A percentile compares a stretch with the other conserved stretches of the same genome.
Evolutionary conservation across 1,140 invertebrate species (phyloP).

Genomic region (Zaprionus nigranus): DNA sequence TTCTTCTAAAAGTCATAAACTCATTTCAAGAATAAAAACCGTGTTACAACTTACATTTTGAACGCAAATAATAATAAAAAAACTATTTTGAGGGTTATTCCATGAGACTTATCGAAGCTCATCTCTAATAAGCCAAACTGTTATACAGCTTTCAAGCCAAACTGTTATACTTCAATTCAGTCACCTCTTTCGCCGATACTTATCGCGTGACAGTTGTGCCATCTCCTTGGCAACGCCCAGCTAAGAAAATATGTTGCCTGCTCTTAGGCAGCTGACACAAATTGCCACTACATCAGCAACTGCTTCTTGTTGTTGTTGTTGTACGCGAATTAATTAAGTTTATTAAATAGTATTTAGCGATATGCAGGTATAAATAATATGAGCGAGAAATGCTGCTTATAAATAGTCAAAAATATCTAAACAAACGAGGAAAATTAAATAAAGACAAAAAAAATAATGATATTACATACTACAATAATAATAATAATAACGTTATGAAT

Average conservation of each 20-base stretch:
- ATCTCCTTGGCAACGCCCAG: conserved; percentile 20
- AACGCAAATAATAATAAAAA: too few relatives aligned
- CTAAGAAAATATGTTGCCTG: conserved; percentile 49
- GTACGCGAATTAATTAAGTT: conserved; percentile 18
- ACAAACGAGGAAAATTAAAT: conserved; percentile 27
- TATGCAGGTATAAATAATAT: conserved; percentile 65
- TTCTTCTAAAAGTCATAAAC: too few relatives aligned
- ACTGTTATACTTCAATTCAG: too few relatives aligned
- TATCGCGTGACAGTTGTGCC: conserved; percentile 1
- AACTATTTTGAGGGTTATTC: too few relatives aligned
- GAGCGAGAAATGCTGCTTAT: conserved; percentile 40
- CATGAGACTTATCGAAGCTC: too few relatives aligned
- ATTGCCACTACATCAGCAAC: neutral
- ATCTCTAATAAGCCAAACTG: too few relatives aligned
- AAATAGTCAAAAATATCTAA: conserved; percentile 69
- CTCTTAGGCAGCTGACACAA: conserved; percentile 58
- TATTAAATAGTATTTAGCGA: conserved; percentile 42
- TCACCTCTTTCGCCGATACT: neutral
- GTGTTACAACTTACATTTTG: too few relatives aligned
- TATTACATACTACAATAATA: conserved; percentile 28
- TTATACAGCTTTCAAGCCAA: too few relatives aligned
- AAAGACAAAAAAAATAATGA: conserved; percentile 28
- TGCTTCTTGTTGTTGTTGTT: conserved; percentile 1
- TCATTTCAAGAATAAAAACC: too few relatives aligned
- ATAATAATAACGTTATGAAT: conserved; percentile 14